Evolutionary conservation across 1,140 invertebrate species (phyloP), one percentile per base, ranked within the genome.

Genomic region (Condylostylus longicornis): DNA sequence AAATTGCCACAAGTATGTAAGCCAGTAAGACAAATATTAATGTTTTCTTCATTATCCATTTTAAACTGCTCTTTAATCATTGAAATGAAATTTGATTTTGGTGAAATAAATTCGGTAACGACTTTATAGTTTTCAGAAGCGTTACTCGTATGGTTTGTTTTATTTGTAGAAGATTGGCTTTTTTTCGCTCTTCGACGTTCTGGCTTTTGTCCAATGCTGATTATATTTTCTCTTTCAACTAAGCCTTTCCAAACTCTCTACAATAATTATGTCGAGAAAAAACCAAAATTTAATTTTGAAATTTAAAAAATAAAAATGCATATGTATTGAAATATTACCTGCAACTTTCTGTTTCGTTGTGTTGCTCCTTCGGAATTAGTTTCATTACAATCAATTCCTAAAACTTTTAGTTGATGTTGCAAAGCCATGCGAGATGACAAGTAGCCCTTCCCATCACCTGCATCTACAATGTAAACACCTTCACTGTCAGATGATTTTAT

Each of bases 1-100:
- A 94, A 63, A 58, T 85, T 75, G 1, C 90, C 89, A 65, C 89
- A 94, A 0, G 87, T 89, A 55, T 94, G 89, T 7, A 94, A 63
- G 4, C 89, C 89, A 46, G 74, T 65, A 15, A 85, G 47, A 35
- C 74, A 66, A 33, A 79, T 63, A 35, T 58, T 50, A 8, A 33
- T 37, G 8, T 45, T 42, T 15, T 47, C 28, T 10, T 41, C 35
- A 0, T 6, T 4, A 0, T 33, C 8, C 29, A 62, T 38, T 14
- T 50, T 41, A 58, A 70, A 77, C 29, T 67, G 33, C 14, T 63
- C 44, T 31, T 54, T 41, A 2, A 74, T 38, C 18, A 77, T 50
- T 38, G 61, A 28, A 7, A 43, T 27, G 30, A 75, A 67, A 49
- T 76, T 50, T 4, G 69, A 66, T 21, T 59, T 46, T 18, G 67